Conservation (phyloP, 30 jellyfish, hydroid and myxozoan species). For the Chironex yamaguchii region DNA sequence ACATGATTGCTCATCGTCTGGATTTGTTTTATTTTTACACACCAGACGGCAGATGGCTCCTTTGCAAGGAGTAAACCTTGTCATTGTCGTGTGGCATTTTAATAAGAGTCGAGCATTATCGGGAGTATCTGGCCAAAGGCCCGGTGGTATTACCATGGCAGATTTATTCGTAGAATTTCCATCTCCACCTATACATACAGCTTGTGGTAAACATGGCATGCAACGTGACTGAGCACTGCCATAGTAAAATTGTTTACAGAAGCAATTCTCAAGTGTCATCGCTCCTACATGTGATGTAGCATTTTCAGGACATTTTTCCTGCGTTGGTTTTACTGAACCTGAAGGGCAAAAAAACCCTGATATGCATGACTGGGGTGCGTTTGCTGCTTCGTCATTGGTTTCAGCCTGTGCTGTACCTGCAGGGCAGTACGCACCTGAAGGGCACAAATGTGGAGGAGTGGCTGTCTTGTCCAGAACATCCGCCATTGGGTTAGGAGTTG, state of each 20-base stretch:
- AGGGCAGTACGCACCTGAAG: slow-evolving; percentile 99
- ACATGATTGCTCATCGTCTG: slow-evolving; percentile 81
- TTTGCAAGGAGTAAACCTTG: slow-evolving; percentile 94
- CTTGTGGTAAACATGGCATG: slow-evolving; percentile 86
- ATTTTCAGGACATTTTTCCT: slow-evolving; percentile 93
- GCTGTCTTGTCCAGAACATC: slow-evolving; percentile 97
- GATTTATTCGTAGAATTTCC: slow-evolving; percentile 75
- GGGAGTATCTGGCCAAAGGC: slow-evolving; percentile 98
- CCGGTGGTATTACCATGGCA: slow-evolving; percentile 89
- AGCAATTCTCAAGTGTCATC: slow-evolving; percentile 83
- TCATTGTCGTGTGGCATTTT: slow-evolving; percentile 86
- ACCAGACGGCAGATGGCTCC: slow-evolving; percentile 85
- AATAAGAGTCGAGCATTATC: slow-evolving; percentile 63
- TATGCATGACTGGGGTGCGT: slow-evolving; percentile 97
- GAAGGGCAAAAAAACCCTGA: slow-evolving; percentile 96
- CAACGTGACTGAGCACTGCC: slow-evolving; percentile 91
- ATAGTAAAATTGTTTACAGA: slow-evolving; percentile 79
- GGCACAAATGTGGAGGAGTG: slow-evolving; percentile 98
- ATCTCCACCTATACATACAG: slow-evolving; percentile 85
- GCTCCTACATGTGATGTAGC: slow-evolving; percentile 92
- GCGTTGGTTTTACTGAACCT: slow-evolving; percentile 99
- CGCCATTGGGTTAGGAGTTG: slow-evolving; percentile 98
- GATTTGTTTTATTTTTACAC: slow-evolving; percentile 80
- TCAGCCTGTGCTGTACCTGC: slow-evolving; percentile 97
- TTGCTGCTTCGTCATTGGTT: slow-evolving; percentile 92